These are phyloP conservation scores for Conistra vaccinii DNA, from an alignment of 2,888 invertebrate species.

Conservation along the genomic window DNA sequence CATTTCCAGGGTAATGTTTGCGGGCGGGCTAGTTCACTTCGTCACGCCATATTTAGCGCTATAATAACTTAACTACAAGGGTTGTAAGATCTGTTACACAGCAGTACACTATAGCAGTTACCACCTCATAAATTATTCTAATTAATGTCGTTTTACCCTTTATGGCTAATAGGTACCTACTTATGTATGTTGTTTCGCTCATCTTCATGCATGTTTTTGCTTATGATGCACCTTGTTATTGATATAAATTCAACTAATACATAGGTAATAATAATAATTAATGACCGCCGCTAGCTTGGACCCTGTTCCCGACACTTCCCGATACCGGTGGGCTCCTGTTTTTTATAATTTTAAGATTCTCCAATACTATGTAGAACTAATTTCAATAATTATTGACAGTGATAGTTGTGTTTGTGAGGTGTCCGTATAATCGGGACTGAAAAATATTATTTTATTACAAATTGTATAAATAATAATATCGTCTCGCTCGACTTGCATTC, in stretches of 20 bases:
- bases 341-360: too few species aligned
- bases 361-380: too few species aligned
- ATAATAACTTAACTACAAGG: constrained; percentile 63
- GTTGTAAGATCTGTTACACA: constrained; percentile 43
- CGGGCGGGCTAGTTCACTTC: constrained; percentile 52
- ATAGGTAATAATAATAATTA: too few species aligned
- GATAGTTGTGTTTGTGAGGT: neutral
- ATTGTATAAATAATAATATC: neutral
- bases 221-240: too few species aligned
- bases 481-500: neutral
- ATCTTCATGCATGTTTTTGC: too few species aligned
- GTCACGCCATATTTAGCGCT: constrained; percentile 60
- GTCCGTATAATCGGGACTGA: neutral
- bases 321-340: too few species aligned
- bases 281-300: too few species aligned
- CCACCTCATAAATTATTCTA: constrained; percentile 34
- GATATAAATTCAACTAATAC: too few species aligned
- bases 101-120: constrained; percentile 38
- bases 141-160: too few species aligned
- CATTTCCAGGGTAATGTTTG: constrained; percentile 48
- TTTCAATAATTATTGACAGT: constrained; percentile 31
- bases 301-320: too few species aligned
- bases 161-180: too few species aligned
- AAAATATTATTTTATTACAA: constrained; percentile 2
- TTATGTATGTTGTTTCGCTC: too few species aligned